Conservation (phyloP, 2,797 vertebrate species). For the Poeciliopsis infans region DNA sequence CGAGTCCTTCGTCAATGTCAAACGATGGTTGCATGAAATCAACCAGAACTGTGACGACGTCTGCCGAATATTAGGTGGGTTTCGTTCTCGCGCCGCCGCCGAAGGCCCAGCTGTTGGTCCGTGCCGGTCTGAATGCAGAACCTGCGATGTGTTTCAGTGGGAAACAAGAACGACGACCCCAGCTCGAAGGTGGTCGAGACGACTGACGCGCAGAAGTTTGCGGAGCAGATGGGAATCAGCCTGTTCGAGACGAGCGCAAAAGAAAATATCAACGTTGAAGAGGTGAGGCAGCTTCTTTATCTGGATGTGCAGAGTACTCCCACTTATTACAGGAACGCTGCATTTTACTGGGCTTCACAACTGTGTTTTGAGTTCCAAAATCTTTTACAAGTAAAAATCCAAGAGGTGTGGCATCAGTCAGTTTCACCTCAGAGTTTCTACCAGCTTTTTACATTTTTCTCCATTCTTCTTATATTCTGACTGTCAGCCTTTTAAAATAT, state of each 20-base stretch:
- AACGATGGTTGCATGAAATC: constrained; percentile 99
- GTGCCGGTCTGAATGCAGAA: neutral
- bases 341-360: neutral
- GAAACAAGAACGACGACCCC: constrained; percentile 98
- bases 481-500: too few relatives aligned
- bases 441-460: neutral
- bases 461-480: neutral
- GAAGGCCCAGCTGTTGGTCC: too few relatives aligned
- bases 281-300: constrained; percentile 78
- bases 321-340: neutral
- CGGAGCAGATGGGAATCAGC: constrained; percentile 98
- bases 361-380: neutral
- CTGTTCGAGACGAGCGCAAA: constrained; percentile 99
- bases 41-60: constrained; percentile 99
- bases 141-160: constrained; percentile 79
- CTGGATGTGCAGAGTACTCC: neutral
- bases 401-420: neutral
- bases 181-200: constrained; percentile 98
- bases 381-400: neutral
- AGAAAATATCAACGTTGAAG: constrained; percentile 98
- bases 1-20: constrained; percentile 99
- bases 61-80: constrained; percentile 96
- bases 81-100: neutral
- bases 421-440: neutral
- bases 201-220: constrained; percentile 97